Evolutionary conservation across 2,797 vertebrate species (phyloP).

Genomic region (Siniperca scherzeri): DNA sequence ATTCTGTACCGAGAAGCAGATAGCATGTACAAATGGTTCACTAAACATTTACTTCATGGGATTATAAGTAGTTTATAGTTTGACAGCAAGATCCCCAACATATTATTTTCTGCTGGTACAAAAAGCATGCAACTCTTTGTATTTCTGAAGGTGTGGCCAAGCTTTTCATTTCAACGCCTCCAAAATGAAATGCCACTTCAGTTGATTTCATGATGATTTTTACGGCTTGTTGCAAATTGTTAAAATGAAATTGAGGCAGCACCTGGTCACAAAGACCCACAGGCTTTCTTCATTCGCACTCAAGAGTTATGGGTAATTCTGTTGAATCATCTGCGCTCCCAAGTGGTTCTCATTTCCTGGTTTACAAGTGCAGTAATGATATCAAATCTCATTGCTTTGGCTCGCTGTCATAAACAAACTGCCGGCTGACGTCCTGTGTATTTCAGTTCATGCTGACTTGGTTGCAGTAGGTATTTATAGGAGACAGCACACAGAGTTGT

Average conservation of each 20-base stretch:
- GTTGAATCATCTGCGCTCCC: constrained; percentile 24
- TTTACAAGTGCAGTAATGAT: constrained; percentile 42
- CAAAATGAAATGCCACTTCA: not conserved
- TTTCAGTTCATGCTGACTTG: constrained; percentile 38
- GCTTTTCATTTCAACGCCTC: not conserved
- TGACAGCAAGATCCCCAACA: no score
- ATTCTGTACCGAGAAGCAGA: no score
- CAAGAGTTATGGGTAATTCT: constrained; percentile 14
- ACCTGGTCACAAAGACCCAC: constrained; percentile 5
- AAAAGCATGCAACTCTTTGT: no score
- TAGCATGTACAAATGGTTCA: no score
- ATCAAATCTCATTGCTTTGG: constrained; percentile 32
- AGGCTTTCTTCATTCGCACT: constrained; percentile 4
- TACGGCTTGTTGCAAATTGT: not conserved
- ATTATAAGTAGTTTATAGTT: no score
- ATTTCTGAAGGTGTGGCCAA: no score
- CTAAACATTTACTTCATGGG: no score
- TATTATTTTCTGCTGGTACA: no score
- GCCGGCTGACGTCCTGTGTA: not conserved
- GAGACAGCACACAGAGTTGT: constrained; percentile 37
- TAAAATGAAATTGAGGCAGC: constrained; percentile 9
- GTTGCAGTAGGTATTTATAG: constrained; percentile 68
- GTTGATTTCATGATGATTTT: not conserved
- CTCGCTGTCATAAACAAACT: constrained; percentile 47
- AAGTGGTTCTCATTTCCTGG: constrained; percentile 57